These are phyloP conservation scores for Xiphophorus maculatus DNA, from an alignment of 2,113 vertebrate species.

Conservation along the genomic window DNA sequence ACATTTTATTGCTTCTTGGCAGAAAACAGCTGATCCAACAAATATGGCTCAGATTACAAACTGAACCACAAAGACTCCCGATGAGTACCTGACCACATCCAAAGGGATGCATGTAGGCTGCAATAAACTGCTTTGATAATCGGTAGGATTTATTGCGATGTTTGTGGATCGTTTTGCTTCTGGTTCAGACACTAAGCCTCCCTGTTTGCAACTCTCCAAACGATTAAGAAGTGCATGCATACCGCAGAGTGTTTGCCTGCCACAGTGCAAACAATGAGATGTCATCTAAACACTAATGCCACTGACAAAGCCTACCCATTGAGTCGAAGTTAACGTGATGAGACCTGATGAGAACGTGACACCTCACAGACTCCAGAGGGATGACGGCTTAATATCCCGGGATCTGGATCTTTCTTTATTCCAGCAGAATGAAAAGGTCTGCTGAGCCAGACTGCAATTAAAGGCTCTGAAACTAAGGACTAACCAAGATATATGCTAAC, in stretches of 20 bases:
- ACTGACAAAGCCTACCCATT: constrained; percentile 21
- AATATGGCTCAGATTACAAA: constrained; percentile 31
- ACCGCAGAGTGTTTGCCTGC: constrained; percentile 45
- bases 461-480: neutral
- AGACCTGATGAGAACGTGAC: neutral
- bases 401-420: neutral
- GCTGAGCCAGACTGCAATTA: neutral
- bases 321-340: constrained; percentile 4
- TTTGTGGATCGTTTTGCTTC: neutral
- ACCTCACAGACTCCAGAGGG: neutral
- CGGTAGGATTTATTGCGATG: neutral
- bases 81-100: neutral
- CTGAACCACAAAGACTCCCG: neutral
- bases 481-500: neutral
- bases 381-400: neutral
- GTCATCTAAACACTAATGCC: constrained; percentile 24
- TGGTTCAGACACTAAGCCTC: neutral
- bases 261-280: constrained; percentile 35
- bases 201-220: constrained; percentile 5
- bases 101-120: constrained; percentile 33
- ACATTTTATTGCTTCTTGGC: constrained; percentile 43
- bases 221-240: constrained; percentile 26
- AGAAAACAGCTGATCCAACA: constrained; percentile 4
- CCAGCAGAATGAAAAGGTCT: neutral
- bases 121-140: neutral